Base-by-base conservation (phyloP, 2,888 invertebrate genomes). In the Pandemis corylana region DNA sequence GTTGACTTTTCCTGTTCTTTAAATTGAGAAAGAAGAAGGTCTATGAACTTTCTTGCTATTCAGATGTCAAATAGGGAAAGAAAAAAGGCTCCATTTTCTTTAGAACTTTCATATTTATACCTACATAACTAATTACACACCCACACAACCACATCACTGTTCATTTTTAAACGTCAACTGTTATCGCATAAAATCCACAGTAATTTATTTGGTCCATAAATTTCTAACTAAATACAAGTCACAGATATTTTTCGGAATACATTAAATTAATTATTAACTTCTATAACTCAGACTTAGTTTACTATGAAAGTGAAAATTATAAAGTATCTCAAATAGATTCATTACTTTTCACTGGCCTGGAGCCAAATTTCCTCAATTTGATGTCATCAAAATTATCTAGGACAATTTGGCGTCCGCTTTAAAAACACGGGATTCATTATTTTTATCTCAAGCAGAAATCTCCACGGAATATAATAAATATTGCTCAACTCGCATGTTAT, bases 321-420 rank as follows among this genome's bases (percentile, higher is more conserved):
- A 62, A 84, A 82, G 82, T 82, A 85, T 85, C 83, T 86, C 84
- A 84, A 86, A 87, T 87, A 87, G 85, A 85, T 83, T 87, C 83
- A 89, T 89, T 89, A 88, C 86, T 87, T 84, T 83, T 79, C 74
- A 78, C 84, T 93, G 93, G 93, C 91, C 71, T 20, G 49, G 70
- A 49, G 89, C 93, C 93, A 94, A 90, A 83, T 86, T 85, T 84
- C 83, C 82, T 86, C 84, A 87, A 89, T 90, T 89, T 90, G 85
- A 87, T 91, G 89, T 87, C 91, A 91, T 91, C 89, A 90, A 90
- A 89, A 90, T 91, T 88, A 93, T 92, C 88, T 91, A 90, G 91
- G 90, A 90, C 93, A 89, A 92, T 93, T 91, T 92, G 89, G 90
- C 90, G 89, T 84, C 86, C 87, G 87, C 85, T 89, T 91, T 90